A percentile compares a stretch with the other conserved stretches of the same genome.
phyloP scores from a whole-genome alignment of 2,797 vertebrate genomes.

The Schizopygopsis pylzovi region DNA sequence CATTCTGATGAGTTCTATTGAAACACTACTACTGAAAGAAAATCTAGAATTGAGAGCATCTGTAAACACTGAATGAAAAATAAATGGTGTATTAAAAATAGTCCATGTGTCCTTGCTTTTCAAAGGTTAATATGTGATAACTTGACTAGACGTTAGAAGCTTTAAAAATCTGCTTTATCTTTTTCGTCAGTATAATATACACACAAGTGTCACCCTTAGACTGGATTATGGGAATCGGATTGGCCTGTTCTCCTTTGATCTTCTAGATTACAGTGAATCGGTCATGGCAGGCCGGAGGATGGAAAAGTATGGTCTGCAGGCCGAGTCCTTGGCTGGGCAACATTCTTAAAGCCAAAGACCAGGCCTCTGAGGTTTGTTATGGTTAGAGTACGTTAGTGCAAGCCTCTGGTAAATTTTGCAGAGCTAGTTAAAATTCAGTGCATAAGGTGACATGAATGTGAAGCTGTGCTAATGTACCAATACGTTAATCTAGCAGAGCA shows the following conservation, averaged over 20 bases:
- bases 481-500: not conserved
- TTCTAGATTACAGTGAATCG: slow-evolving; percentile 83
- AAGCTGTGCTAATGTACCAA: not conserved
- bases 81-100: not conserved
- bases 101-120: not conserved
- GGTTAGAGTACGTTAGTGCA: not conserved
- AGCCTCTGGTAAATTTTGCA: slow-evolving; percentile 13
- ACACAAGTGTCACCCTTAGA: slow-evolving; percentile 77
- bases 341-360: slow-evolving; percentile 39
- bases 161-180: slow-evolving; percentile 66
- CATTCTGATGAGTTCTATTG: not conserved
- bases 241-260: slow-evolving; percentile 80
- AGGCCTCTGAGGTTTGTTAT: slow-evolving; percentile 68
- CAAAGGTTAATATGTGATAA: slow-evolving; percentile 12
- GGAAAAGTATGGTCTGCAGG: slow-evolving; percentile 71
- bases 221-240: slow-evolving; percentile 81
- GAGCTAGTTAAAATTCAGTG: slow-evolving; percentile 32
- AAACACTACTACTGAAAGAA: not conserved
- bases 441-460: slow-evolving; percentile 7
- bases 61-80: not conserved
- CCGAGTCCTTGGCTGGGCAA: slow-evolving; percentile 56
- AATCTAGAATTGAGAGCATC: not conserved
- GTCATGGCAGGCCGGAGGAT: slow-evolving; percentile 68
- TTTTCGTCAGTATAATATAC: slow-evolving; percentile 74
- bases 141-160: slow-evolving; percentile 36